Evolutionary conservation across 2,797 vertebrate genomes (phyloP), one percentile per base, ranked within the genome.

Genomic region (Chloroceryle inda): DNA sequence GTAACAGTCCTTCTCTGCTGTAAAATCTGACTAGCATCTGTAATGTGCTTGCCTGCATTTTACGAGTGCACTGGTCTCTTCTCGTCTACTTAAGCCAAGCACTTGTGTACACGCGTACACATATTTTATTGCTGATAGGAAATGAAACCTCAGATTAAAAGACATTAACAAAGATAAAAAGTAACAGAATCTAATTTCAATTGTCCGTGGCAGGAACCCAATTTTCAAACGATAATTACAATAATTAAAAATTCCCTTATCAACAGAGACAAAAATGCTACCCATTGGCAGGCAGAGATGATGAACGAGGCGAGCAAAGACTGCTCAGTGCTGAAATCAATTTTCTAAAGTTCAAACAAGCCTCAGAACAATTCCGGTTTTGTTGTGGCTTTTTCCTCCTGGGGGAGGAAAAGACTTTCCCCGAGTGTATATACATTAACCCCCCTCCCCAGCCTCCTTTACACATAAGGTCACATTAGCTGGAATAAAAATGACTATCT

Each of bases 171-270:
- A 84, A 97, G 95, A 96, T 95, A 85, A 96, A 96, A 97, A 96
- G 94, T 74, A 94, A 78, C 88, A 63, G 66, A 85, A 83, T 97
- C 92, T 95, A 88, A 82, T 97, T 98, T 92, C 91, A 95, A 95
- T 96, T 96, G 94, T 97, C 96, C 95, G 88, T 88, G 92, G 95
- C 96, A 95, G 94, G 80, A 93, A 95, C 94, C 96, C 95, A 96
- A 94, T 97, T 97, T 97, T 92, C 96, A 67, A 96, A 96, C 94
- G 89, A 97, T 97, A 97, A 98, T 97, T 93, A 91, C 90, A 97
- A 97, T 97, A 98, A 98, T 98, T 97, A 97, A 96, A 97, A 97
- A 93, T 92, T 73, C 93, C 93, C 95, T 97, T 97, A 97, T 97
- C 97, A 95, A 94, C 73, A 17, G 23, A 85, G 85, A 91, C 80